phyloP scores from a whole-genome alignment of 2,797 vertebrate genomes.

The Momotus momota region DNA sequence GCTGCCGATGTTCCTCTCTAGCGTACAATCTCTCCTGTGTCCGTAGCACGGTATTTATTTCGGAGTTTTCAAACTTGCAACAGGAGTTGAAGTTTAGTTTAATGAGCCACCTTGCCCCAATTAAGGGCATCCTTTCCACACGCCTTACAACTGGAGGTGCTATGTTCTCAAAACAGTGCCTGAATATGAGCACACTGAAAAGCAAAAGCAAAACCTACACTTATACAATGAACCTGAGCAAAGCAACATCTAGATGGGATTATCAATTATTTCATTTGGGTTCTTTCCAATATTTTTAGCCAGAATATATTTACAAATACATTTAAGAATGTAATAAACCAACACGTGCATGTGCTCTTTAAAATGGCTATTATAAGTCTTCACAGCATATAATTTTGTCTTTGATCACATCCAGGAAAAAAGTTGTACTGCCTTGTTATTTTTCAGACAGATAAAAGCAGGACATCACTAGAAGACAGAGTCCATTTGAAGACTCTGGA shows the following conservation, averaged over 20 bases:
- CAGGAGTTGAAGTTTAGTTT: neutral
- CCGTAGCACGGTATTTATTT: neutral
- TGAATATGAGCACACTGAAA: fast-evolving
- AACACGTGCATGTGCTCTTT: neutral
- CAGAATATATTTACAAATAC: neutral
- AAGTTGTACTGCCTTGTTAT: neutral
- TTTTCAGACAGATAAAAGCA: neutral
- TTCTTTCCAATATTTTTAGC: neutral
- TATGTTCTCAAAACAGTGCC: neutral
- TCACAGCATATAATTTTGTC: neutral
- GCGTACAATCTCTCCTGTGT: neutral
- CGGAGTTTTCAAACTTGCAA: neutral
- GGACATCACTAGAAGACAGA: neutral
- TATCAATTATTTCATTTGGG: neutral
- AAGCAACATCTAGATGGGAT: neutral
- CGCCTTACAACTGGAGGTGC: neutral
- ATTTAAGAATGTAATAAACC: neutral
- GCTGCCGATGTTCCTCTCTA: neutral
- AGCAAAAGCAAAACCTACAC: neutral
- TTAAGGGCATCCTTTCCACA: neutral
- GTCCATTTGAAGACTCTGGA: neutral
- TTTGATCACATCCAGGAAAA: neutral
- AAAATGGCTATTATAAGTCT: neutral
- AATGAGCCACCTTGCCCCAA: neutral
- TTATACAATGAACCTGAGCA: neutral